These are phyloP conservation scores for Coleophora deauratella DNA, from an alignment of 2,888 invertebrate genomes.

Conservation along the genomic window DNA sequence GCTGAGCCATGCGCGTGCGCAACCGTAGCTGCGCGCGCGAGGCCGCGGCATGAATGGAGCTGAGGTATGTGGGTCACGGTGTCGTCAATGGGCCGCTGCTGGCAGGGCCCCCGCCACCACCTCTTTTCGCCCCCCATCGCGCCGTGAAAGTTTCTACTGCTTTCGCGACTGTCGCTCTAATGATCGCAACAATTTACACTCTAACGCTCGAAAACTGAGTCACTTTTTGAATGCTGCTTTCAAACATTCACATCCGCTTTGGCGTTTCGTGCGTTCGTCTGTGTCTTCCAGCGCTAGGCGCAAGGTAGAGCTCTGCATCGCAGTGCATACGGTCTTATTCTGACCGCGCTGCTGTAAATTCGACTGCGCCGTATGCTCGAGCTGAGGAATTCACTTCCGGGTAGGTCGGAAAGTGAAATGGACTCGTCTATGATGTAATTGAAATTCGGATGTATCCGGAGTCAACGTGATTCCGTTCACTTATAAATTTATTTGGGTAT, in stretches of 20 bases:
- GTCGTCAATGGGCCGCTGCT: conserved; percentile 70
- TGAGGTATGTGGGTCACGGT: conserved; percentile 70
- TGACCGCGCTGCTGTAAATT: conserved; percentile 36
- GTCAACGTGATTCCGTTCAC: conserved; percentile 68
- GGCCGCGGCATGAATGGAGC: conserved; percentile 70
- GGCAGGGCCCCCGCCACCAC: conserved; percentile 57
- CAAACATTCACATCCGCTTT: conserved; percentile 69
- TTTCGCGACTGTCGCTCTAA: conserved; percentile 60
- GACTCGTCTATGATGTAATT: conserved; percentile 73
- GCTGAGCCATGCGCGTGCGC: conserved; percentile 55
- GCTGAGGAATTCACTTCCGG: conserved; percentile 75
- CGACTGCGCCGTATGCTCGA: conserved; percentile 66
- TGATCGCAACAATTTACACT: conserved; percentile 51
- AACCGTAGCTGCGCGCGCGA: conserved; percentile 29
- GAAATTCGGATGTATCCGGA: conserved; percentile 74
- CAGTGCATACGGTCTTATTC: conserved; percentile 37
- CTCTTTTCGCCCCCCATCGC: conserved; percentile 62
- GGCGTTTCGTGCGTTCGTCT: conserved; percentile 55
- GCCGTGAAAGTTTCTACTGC: conserved; percentile 71
- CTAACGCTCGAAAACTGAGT: conserved; percentile 56
- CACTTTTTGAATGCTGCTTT: conserved; percentile 47
- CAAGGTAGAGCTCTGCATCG: conserved; percentile 33
- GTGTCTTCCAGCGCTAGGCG: conserved; percentile 39
- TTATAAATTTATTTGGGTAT: conserved; percentile 63
- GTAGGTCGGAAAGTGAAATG: conserved; percentile 74